Evolutionary conservation across 2,113 vertebrate genomes (phyloP).

Genomic region (Dicentrarchus labrax): DNA sequence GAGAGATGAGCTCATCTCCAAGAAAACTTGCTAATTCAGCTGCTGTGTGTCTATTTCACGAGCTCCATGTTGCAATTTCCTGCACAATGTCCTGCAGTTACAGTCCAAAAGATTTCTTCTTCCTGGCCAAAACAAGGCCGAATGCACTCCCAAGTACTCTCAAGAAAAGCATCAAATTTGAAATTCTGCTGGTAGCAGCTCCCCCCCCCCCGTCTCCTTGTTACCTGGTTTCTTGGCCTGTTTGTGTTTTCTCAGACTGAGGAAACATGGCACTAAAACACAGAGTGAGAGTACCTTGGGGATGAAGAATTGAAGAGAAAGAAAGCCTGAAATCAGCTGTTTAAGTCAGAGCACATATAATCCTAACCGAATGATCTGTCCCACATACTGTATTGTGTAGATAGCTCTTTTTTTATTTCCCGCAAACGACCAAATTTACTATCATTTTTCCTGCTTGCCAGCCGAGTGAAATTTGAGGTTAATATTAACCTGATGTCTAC

Average conservation of each 20-base stretch:
- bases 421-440: conserved; percentile 45
- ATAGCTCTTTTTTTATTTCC: conserved; percentile 37
- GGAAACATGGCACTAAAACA: conserved; percentile 36
- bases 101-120: background rate
- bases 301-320: conserved; percentile 29
- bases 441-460: conserved; percentile 20
- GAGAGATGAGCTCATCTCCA: conserved; percentile 3
- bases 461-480: conserved; percentile 33
- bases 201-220: background rate
- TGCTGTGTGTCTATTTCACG: conserved; percentile 3
- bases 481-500: conserved; percentile 43
- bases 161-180: background rate
- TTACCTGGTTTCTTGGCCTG: conserved; percentile 27
- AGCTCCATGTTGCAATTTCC: background rate
- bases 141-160: background rate
- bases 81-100: background rate
- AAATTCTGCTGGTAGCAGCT: conserved; percentile 6
- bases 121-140: background rate
- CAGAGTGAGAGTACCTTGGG: conserved; percentile 40
- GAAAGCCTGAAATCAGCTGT: conserved; percentile 51
- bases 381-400: conserved; percentile 43
- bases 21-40: background rate
- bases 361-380: conserved; percentile 49
- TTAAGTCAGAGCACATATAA: conserved; percentile 52
- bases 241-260: conserved; percentile 46